Conservation (phyloP, 2,888 invertebrate genomes). For the Dryobota labecula region DNA sequence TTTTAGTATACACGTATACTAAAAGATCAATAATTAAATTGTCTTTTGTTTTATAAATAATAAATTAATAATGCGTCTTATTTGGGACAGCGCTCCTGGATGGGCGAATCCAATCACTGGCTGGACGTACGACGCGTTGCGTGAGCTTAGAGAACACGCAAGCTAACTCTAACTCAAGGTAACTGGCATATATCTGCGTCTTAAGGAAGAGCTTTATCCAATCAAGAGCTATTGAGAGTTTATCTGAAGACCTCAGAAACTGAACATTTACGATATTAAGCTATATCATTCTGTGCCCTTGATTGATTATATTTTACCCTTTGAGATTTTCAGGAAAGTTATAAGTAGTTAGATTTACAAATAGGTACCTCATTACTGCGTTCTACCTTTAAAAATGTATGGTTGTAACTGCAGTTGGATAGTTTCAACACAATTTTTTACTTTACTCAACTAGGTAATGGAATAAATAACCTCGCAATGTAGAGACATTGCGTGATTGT, state of each 20-base stretch:
- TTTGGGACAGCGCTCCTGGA: too few species aligned
- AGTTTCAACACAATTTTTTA: slow-evolving; percentile 34
- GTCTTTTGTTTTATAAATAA: too few species aligned
- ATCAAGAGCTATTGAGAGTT: neutral
- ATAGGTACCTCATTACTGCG: neutral
- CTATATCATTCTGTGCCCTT: too few species aligned
- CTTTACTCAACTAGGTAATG: slow-evolving; percentile 29
- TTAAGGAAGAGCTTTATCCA: neutral
- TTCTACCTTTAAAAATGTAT: neutral
- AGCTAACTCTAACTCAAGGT: too few species aligned
- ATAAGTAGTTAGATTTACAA: neutral
- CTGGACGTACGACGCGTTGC: too few species aligned
- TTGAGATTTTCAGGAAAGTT: neutral
- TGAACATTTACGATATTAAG: neutral
- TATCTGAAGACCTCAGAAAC: neutral
- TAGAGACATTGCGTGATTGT: slow-evolving; percentile 35
- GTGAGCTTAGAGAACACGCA: too few species aligned
- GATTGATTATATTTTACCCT: too few species aligned
- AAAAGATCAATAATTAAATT: too few species aligned
- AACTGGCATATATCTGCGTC: too few species aligned
- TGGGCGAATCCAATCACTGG: too few species aligned
- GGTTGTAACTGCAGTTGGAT: neutral
- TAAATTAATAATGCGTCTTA: too few species aligned
- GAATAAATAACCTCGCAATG: slow-evolving; percentile 42
- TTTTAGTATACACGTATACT: too few species aligned